Conservation (phyloP, 2,797 vertebrate species). For the Phyllotis vaccarum region DNA sequence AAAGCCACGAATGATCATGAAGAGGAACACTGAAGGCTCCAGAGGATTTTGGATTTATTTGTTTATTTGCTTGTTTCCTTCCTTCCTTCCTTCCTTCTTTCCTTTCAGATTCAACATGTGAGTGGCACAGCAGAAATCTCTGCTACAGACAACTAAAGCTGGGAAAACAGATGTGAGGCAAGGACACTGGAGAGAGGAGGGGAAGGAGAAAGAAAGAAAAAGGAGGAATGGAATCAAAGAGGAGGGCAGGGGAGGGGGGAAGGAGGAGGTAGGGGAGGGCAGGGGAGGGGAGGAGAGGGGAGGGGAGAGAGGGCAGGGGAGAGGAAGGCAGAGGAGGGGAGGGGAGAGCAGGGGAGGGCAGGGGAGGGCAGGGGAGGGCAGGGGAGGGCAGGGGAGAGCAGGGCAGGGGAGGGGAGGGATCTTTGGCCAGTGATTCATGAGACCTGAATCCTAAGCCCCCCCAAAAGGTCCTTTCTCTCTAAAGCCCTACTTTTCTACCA, state of each 20-base stretch:
- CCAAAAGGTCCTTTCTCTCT: neutral
- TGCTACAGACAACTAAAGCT: neutral
- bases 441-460: neutral
- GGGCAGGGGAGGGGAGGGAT: neutral
- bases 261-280: no score
- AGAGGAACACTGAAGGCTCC: neutral
- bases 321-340: neutral
- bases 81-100: neutral
- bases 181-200: neutral
- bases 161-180: neutral
- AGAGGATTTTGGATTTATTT: neutral
- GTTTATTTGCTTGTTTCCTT: no score
- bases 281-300: neutral
- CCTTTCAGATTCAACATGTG: neutral
- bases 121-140: neutral
- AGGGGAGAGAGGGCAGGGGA: neutral
- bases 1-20: slow-evolving; percentile 1
- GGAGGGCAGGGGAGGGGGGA: neutral
- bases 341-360: no score
- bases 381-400: accelerated
- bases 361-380: neutral
- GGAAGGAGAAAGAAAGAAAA: neutral
- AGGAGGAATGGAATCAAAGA: neutral
- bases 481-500: neutral
- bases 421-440: neutral